phyloP scores from a whole-genome alignment of 2,888 invertebrate species.

The Latrodectus hesperus region DNA sequence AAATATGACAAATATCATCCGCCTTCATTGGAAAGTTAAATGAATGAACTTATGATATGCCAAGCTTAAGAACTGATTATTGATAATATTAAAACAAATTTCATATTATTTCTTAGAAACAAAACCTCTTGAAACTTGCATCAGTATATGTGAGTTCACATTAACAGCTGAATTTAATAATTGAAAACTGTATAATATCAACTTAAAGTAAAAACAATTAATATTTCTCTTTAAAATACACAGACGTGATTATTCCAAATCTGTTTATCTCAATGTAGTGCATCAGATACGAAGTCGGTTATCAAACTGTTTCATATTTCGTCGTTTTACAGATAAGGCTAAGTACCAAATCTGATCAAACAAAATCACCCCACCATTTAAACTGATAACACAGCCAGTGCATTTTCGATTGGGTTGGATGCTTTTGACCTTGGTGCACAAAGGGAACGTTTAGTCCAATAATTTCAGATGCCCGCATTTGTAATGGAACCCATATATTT shows the following conservation, averaged over 20 bases:
- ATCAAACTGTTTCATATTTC: conserved; percentile 29
- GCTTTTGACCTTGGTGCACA: conserved; percentile 33
- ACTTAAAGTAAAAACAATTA: no score
- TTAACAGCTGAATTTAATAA: no score
- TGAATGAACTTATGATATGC: no score
- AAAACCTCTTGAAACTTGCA: no score
- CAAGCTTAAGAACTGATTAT: no score
- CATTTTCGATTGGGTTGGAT: neutral
- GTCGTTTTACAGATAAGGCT: conserved; percentile 19
- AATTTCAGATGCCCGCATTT: conserved; percentile 9
- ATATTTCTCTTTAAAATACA: no score
- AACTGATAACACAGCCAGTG: conserved; percentile 32
- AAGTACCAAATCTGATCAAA: conserved; percentile 48
- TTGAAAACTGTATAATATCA: no score
- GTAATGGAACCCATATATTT: conserved; percentile 21
- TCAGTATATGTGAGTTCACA: no score
- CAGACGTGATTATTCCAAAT: neutral
- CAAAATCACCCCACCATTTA: conserved; percentile 55
- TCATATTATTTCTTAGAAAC: no score
- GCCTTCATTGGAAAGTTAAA: no score
- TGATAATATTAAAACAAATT: no score
- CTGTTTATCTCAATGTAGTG: conserved; percentile 36
- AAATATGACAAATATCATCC: no score
- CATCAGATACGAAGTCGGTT: conserved; percentile 38
- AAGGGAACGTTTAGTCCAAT: conserved; percentile 7